Percentiles rank a stretch among this genome's conserved stretches.
phyloP scores from a whole-genome alignment of 2,888 invertebrate genomes.

The Tipula lateralis region DNA sequence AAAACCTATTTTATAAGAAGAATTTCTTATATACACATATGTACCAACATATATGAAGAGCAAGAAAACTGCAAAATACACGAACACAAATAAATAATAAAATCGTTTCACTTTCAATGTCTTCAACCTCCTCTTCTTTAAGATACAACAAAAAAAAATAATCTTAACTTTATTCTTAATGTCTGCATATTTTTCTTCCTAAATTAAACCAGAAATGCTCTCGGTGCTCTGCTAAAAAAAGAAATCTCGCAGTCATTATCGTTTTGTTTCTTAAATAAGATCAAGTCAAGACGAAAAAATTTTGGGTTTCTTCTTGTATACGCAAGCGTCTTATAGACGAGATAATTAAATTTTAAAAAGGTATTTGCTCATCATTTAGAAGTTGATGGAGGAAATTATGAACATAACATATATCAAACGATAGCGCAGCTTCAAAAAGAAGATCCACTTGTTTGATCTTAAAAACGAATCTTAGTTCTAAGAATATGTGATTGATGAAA shows the following conservation, averaged over 20 bases:
- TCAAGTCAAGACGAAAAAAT: background rate
- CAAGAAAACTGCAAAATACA: background rate
- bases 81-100: background rate
- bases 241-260: background rate
- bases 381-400: background rate
- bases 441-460: background rate
- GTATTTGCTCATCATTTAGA: background rate
- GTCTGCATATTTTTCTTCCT: slow-evolving; percentile 14
- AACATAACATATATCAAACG: background rate
- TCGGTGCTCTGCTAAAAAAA: background rate
- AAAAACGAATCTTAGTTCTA: background rate
- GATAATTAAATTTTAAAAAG: slow-evolving; percentile 13
- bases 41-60: background rate
- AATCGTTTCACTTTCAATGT: slow-evolving; percentile 11
- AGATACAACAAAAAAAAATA: background rate
- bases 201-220: slow-evolving; percentile 11
- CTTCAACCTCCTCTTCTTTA: slow-evolving; percentile 13
- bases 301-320: background rate
- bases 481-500: background rate
- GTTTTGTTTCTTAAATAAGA: background rate
- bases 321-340: background rate
- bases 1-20: too few relatives aligned
- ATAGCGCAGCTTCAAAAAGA: background rate
- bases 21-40: too few relatives aligned
- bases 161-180: background rate